phyloP scores from a whole-genome alignment of 2,113 vertebrate genomes.

The Piprites chloris region DNA sequence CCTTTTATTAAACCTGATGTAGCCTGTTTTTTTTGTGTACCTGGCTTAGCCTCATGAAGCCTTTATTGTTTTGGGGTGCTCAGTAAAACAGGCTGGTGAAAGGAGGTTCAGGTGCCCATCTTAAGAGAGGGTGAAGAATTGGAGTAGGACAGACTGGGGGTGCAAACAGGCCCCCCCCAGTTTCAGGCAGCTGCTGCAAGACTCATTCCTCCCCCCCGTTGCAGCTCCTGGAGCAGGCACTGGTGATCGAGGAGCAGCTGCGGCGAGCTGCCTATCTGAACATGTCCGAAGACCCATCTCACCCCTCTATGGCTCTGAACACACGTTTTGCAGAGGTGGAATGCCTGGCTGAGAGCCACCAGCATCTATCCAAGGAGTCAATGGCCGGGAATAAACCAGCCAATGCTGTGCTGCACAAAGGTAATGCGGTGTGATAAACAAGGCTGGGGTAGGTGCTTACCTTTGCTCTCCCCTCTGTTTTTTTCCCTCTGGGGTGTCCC shows the following conservation, averaged over 20 bases:
- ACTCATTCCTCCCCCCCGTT: neutral
- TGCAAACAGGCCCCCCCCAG: neutral
- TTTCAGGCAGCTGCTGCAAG: neutral
- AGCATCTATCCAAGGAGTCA: constrained; percentile 97
- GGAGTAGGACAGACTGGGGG: neutral
- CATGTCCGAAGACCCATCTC: constrained; percentile 96
- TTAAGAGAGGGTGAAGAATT: neutral
- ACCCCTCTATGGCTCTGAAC: constrained; percentile 98
- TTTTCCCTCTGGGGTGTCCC: neutral
- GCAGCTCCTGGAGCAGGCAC: constrained; percentile 91
- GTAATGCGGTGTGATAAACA: constrained; percentile 62
- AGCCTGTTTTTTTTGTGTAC: neutral
- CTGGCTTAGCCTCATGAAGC: neutral
- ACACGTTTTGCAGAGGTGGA: constrained; percentile 97
- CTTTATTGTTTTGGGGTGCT: neutral
- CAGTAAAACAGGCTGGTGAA: neutral
- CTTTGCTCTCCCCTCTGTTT: neutral
- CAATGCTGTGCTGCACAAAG: constrained; percentile 98
- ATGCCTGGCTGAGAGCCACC: constrained; percentile 95
- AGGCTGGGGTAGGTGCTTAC: neutral
- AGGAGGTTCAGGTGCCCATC: neutral
- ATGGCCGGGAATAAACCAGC: constrained; percentile 99
- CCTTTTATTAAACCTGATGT: neutral
- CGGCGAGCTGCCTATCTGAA: constrained; percentile 94
- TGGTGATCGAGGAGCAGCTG: constrained; percentile 96